These are phyloP conservation scores for Opisthocomus hoazin DNA, from an alignment of 2,113 vertebrate genomes.

Conservation along the genomic window DNA sequence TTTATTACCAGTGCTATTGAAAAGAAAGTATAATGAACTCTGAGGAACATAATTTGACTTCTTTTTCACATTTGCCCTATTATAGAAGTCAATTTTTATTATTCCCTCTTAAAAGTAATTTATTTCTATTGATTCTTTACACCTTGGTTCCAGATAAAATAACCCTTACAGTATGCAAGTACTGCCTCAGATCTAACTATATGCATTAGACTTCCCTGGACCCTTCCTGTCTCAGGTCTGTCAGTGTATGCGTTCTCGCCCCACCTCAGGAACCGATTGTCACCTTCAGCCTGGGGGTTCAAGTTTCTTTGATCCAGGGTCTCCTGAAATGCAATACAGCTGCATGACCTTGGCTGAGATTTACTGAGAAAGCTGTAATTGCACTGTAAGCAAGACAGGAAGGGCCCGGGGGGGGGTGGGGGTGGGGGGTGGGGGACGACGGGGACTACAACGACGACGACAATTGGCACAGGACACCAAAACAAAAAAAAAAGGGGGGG, in stretches of 20 bases:
- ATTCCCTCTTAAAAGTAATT: not conserved
- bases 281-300: not conserved
- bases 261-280: not conserved
- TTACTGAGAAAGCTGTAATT: not conserved
- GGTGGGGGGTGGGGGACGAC: no score
- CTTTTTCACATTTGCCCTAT: not conserved
- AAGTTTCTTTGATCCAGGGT: not conserved
- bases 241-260: no score
- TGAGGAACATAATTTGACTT: not conserved
- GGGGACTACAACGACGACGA: no score
- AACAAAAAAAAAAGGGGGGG: not conserved
- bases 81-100: not conserved
- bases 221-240: not conserved
- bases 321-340: not conserved
- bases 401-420: fast-evolving
- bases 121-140: not conserved
- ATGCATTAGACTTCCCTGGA: not conserved
- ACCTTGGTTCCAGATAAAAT: not conserved
- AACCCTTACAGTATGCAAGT: not conserved
- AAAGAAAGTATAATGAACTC: not conserved
- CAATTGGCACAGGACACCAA: no score
- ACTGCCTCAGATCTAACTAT: not conserved
- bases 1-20: not conserved
- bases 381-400: not conserved
- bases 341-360: not conserved